These are phyloP conservation scores for Listronotus oregonensis DNA, from an alignment of 1,140 invertebrate species.

Conservation along the genomic window DNA sequence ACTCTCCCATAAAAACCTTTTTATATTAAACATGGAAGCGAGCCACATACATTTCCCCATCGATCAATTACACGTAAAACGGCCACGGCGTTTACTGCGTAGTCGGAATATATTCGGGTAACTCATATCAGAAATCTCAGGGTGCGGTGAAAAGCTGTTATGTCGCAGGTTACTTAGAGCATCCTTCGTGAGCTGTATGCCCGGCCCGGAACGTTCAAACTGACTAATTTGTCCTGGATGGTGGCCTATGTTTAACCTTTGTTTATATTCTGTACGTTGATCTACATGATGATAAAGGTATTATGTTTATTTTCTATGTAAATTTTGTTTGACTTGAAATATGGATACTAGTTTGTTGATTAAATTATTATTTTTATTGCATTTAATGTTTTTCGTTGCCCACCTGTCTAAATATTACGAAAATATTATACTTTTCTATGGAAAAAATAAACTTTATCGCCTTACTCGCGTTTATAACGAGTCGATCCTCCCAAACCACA, in stretches of 20 bases:
- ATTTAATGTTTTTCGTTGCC: no score
- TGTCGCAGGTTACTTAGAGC: slow-evolving; percentile 36
- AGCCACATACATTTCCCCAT: slow-evolving; percentile 11
- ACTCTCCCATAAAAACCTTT: background rate
- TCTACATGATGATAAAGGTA: no score
- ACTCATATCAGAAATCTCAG: slow-evolving; percentile 25
- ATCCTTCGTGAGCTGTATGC: slow-evolving; percentile 30
- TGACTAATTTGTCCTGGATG: slow-evolving; percentile 25
- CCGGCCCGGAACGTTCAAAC: background rate
- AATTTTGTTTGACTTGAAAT: no score
- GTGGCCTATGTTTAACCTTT: slow-evolving; percentile 29
- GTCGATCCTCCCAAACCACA: no score
- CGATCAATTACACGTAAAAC: slow-evolving; percentile 34
- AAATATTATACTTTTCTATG: no score
- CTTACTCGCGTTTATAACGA: no score
- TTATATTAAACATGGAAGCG: background rate
- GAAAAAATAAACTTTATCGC: no score
- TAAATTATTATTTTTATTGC: no score
- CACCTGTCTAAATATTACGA: no score
- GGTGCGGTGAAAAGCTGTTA: slow-evolving; percentile 38
- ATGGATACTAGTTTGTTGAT: no score
- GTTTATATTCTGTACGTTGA: background rate
- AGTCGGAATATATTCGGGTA: slow-evolving; percentile 25
- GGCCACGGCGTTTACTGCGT: slow-evolving; percentile 25
- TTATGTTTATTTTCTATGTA: no score